Conservation (phyloP, 2,113 vertebrate species). For the Scophthalmus maximus region DNA sequence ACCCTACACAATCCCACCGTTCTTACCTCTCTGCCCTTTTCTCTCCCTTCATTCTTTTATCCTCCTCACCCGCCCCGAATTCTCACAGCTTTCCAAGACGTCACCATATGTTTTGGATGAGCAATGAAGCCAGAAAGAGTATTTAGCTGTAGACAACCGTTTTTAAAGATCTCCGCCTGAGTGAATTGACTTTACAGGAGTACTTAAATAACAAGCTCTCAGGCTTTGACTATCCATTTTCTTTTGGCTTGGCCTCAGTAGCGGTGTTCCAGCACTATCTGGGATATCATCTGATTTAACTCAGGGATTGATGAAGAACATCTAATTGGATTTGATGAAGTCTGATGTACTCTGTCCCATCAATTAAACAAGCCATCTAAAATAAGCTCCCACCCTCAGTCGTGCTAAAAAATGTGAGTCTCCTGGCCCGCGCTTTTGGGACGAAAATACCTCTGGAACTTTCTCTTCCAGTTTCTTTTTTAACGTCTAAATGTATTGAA, state of each 20-base stretch:
- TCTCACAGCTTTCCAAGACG: constrained; percentile 44
- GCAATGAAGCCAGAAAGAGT: constrained; percentile 72
- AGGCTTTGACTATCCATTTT: constrained; percentile 53
- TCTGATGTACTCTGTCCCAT: constrained; percentile 41
- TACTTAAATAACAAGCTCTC: constrained; percentile 73
- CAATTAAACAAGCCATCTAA: constrained; percentile 47
- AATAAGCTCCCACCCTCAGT: constrained; percentile 16
- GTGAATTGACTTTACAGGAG: constrained; percentile 71
- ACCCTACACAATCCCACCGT: constrained; percentile 15
- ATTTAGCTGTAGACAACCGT: constrained; percentile 61
- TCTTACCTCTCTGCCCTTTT: constrained; percentile 1
- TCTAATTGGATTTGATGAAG: constrained; percentile 68
- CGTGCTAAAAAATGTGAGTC: too few relatives aligned
- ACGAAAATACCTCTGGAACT: too few relatives aligned
- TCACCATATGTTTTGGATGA: constrained; percentile 60
- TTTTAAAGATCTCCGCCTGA: constrained; percentile 68
- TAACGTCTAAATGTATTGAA: background rate
- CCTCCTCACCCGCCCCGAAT: constrained; percentile 15
- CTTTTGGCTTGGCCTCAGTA: constrained; percentile 54
- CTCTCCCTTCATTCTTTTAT: constrained; percentile 8
- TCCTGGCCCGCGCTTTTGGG: background rate
- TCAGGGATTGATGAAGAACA: constrained; percentile 53
- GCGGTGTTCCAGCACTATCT: constrained; percentile 53
- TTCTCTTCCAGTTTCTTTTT: background rate
- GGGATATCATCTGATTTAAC: constrained; percentile 63